Percentiles rank a stretch among this genome's conserved stretches.
phyloP scores from a whole-genome alignment of 2,888 invertebrate genomes.

The Macrophya alboannulata region DNA sequence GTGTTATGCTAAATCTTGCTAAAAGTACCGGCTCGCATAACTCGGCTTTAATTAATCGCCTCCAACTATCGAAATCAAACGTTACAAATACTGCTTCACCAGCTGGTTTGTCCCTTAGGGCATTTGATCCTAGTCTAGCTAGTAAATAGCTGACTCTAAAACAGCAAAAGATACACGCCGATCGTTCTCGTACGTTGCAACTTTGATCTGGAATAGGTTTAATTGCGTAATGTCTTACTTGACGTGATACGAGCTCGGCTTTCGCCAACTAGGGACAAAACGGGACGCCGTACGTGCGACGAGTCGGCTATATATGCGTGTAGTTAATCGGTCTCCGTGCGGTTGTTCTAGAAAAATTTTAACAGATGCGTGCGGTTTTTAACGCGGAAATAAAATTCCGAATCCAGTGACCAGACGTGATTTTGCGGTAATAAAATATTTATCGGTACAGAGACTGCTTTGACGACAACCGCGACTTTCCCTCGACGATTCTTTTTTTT shows the following conservation, averaged over 20 bases:
- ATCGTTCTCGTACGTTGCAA: slow-evolving; percentile 4
- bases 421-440: not conserved
- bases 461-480: not conserved
- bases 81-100: slow-evolving; percentile 5
- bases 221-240: slow-evolving; percentile 72
- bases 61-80: slow-evolving; percentile 52
- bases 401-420: not conserved
- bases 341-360: not conserved
- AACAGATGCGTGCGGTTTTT: not conserved
- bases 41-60: slow-evolving; percentile 48
- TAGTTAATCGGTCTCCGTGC: slow-evolving; percentile 5
- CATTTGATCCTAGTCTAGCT: not conserved
- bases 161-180: not conserved
- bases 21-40: slow-evolving; percentile 70
- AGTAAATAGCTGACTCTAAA: not conserved
- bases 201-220: slow-evolving; percentile 35
- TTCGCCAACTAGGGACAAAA: slow-evolving; percentile 41
- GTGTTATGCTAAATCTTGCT: slow-evolving; percentile 77
- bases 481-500: not conserved
- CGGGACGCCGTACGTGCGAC: slow-evolving; percentile 1
- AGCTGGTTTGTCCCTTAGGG: slow-evolving; percentile 7
- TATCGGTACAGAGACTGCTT: not conserved
- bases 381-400: slow-evolving; percentile 11
- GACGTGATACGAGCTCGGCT: slow-evolving; percentile 59
- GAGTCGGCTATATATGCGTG: slow-evolving; percentile 25